These are phyloP conservation scores for Phalera bucephala DNA, from an alignment of 2,888 invertebrate species.

Conservation along the genomic window DNA sequence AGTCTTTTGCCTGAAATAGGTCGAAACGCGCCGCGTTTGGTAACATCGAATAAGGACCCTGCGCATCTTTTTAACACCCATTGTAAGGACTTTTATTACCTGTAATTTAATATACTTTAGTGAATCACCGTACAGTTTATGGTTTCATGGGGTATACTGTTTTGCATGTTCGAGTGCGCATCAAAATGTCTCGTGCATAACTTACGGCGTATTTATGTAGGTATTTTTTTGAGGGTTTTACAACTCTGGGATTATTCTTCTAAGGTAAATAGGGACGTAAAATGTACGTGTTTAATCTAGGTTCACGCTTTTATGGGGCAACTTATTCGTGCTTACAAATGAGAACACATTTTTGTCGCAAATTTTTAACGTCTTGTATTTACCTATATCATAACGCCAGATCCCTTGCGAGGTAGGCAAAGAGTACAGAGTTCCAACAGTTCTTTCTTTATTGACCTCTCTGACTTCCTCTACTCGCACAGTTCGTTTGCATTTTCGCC, in stretches of 20 bases:
- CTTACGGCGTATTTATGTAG: conserved; percentile 4
- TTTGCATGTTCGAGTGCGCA: conserved; percentile 38
- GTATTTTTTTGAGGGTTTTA: conserved; percentile 7
- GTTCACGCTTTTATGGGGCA: conserved; percentile 43
- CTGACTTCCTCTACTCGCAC: too few relatives aligned
- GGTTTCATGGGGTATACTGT: conserved; percentile 44
- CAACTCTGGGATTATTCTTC: conserved; percentile 12
- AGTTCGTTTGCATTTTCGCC: too few relatives aligned
- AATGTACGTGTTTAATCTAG: conserved; percentile 41
- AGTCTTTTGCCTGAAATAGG: too few relatives aligned
- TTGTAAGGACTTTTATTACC: conserved; percentile 63
- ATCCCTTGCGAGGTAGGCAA: too few relatives aligned
- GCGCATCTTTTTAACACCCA: conserved; percentile 57
- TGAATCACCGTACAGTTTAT: conserved; percentile 62
- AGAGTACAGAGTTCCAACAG: too few relatives aligned
- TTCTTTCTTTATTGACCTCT: too few relatives aligned
- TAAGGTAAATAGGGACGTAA: conserved; percentile 12
- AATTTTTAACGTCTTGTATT: too few relatives aligned
- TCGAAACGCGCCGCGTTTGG: too few relatives aligned
- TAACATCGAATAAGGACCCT: too few relatives aligned
- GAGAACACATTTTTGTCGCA: conserved; percentile 50
- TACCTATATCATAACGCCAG: too few relatives aligned
- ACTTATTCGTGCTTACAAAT: conserved; percentile 58
- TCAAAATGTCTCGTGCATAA: conserved; percentile 17
- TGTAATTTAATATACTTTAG: conserved; percentile 71